Evolutionary conservation across 2,797 vertebrate genomes (phyloP).

Genomic region (Ciconia nigra): DNA sequence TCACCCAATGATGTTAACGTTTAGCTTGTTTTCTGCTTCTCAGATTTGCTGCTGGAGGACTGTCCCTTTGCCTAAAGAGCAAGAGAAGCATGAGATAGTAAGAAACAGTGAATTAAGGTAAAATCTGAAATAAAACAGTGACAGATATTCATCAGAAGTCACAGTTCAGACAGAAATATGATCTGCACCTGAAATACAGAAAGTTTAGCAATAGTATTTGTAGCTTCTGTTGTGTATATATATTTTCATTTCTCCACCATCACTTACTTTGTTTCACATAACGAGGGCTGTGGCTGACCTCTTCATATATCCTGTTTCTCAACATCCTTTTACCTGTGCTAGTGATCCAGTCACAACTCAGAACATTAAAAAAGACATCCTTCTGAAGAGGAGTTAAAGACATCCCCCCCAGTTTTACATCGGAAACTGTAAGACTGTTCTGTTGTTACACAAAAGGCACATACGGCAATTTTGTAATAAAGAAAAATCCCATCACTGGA

Average conservation of each 20-base stretch:
- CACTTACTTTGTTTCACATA: not conserved
- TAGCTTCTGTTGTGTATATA: not conserved
- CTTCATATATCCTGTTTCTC: fast-evolving
- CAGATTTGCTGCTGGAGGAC: slow-evolving; percentile 67
- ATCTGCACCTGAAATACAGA: not conserved
- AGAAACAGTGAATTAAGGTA: not conserved
- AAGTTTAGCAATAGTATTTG: not conserved
- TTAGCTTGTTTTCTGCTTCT: slow-evolving; percentile 72
- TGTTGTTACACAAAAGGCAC: not conserved
- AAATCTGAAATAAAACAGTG: not conserved
- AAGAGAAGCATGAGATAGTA: not conserved
- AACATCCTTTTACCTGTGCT: not conserved
- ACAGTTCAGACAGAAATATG: not conserved
- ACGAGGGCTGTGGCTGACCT: not conserved
- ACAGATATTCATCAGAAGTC: not conserved
- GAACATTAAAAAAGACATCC: not conserved
- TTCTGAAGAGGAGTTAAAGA: not conserved
- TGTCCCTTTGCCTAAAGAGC: slow-evolving; percentile 64
- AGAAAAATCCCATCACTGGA: not conserved
- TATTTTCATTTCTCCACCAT: not conserved
- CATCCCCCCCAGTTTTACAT: fast-evolving
- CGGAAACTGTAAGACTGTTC: not conserved
- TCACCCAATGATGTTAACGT: slow-evolving; percentile 52
- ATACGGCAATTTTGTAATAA: not conserved
- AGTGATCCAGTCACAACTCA: not conserved